Percentiles rank a stretch among this genome's conserved stretches.
Evolutionary conservation across 2,797 vertebrate genomes (phyloP).

Genomic region (Malacoraja senta): DNA sequence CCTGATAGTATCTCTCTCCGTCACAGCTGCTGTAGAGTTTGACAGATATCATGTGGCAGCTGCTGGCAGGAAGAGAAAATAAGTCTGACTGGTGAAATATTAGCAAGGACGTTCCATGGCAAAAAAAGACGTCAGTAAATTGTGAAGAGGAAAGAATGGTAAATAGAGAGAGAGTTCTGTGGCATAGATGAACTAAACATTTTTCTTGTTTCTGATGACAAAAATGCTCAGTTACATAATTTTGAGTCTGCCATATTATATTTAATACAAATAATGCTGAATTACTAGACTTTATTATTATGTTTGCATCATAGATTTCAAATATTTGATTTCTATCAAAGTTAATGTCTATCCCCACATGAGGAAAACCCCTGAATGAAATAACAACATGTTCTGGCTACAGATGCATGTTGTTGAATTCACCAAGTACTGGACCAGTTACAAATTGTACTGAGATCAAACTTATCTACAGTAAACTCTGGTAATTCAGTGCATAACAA

Average conservation of each 20-base stretch:
- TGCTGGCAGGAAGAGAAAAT: not conserved
- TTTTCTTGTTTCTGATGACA: not conserved
- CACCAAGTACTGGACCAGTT: conserved; percentile 12
- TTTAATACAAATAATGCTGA: not conserved
- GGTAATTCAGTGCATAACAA: conserved; percentile 1
- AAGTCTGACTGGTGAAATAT: not conserved
- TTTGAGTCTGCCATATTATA: not conserved
- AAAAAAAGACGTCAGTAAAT: not conserved
- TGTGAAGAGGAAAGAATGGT: not conserved
- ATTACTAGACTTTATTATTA: not conserved
- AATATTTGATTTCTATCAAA: not conserved
- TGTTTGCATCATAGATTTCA: not conserved
- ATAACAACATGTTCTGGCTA: not conserved
- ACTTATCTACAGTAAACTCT: conserved; percentile 16
- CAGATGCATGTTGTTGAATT: not conserved
- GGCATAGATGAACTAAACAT: not conserved
- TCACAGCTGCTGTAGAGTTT: not conserved
- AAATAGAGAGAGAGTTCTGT: not conserved
- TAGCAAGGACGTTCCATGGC: not conserved
- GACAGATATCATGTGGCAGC: not conserved
- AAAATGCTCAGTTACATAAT: not conserved
- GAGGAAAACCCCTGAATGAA: not conserved
- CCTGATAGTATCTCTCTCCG: not conserved
- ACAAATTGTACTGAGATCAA: not conserved
- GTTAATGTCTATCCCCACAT: not conserved